phyloP scores from a whole-genome alignment of 2,888 invertebrate species.

The Harpalus rufipes region DNA sequence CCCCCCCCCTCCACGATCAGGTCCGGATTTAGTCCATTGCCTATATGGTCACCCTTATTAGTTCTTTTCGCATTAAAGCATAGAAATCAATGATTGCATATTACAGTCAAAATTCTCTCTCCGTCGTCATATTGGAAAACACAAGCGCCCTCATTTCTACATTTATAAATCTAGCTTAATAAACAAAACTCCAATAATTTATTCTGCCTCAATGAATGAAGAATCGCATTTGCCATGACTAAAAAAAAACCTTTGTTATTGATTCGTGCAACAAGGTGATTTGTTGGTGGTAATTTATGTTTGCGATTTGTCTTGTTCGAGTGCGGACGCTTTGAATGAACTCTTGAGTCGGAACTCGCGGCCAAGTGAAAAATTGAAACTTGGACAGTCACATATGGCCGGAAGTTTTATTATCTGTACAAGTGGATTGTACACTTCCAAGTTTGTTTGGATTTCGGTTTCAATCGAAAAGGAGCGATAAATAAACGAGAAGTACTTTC shows the following conservation, averaged over 20 bases:
- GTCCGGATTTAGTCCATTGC: too few relatives aligned
- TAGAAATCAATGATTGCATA: too few relatives aligned
- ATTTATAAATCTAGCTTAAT: too few relatives aligned
- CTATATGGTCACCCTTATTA: too few relatives aligned
- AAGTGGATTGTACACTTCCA: neutral
- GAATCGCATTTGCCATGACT: constrained; percentile 8
- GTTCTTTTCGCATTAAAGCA: too few relatives aligned
- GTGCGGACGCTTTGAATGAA: constrained; percentile 16
- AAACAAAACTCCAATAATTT: too few relatives aligned
- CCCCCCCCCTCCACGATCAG: too few relatives aligned
- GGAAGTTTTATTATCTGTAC: neutral
- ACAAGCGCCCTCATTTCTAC: too few relatives aligned
- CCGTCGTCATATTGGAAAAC: too few relatives aligned
- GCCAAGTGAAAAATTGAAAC: constrained; percentile 25
- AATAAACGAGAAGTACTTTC: neutral
- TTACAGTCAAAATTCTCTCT: too few relatives aligned
- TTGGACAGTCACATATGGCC: constrained; percentile 6
- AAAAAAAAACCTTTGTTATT: constrained; percentile 25
- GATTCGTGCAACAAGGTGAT: constrained; percentile 57
- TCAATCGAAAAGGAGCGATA: neutral
- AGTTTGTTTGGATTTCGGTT: neutral
- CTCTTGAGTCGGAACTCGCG: constrained; percentile 3
- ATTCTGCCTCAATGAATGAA: neutral
- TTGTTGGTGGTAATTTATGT: constrained; percentile 41
- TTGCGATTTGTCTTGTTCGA: constrained; percentile 24